phyloP scores from a whole-genome alignment of 2,888 invertebrate genomes.

The Entomobrya proxima region DNA sequence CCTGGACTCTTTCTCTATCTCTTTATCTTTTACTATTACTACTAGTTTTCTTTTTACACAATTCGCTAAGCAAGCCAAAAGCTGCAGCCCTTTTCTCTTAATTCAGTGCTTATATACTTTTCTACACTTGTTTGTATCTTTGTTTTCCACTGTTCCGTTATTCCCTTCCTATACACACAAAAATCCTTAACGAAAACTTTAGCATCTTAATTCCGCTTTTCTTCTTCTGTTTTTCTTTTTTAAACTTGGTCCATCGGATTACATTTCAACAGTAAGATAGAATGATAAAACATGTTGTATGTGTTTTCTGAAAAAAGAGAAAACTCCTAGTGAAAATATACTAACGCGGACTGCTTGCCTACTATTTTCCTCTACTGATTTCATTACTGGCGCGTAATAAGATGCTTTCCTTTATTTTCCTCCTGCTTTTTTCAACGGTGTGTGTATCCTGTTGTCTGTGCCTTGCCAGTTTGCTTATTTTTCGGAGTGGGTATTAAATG shows the following conservation, averaged over 20 bases:
- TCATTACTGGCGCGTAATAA: slow-evolving; percentile 38
- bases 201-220: slow-evolving; percentile 58
- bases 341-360: background rate
- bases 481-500: slow-evolving; percentile 1
- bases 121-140: slow-evolving; percentile 15
- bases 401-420: background rate
- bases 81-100: background rate
- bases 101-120: background rate
- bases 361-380: slow-evolving; percentile 20
- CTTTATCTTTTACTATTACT: background rate
- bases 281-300: slow-evolving; percentile 25
- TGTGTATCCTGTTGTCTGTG: background rate
- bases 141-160: background rate
- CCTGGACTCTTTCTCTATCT: slow-evolving; percentile 25
- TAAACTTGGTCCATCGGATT: slow-evolving; percentile 54
- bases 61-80: background rate
- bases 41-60: background rate
- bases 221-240: slow-evolving; percentile 52
- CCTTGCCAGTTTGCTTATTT: background rate
- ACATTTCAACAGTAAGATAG: slow-evolving; percentile 47
- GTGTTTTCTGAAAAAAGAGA: slow-evolving; percentile 20
- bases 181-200: slow-evolving; percentile 20
- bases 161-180: background rate
- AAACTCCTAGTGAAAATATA: background rate
- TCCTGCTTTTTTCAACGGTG: background rate